Evolutionary conservation across 1,140 invertebrate genomes (phyloP).

Genomic region (Drosophila rufa): DNA sequence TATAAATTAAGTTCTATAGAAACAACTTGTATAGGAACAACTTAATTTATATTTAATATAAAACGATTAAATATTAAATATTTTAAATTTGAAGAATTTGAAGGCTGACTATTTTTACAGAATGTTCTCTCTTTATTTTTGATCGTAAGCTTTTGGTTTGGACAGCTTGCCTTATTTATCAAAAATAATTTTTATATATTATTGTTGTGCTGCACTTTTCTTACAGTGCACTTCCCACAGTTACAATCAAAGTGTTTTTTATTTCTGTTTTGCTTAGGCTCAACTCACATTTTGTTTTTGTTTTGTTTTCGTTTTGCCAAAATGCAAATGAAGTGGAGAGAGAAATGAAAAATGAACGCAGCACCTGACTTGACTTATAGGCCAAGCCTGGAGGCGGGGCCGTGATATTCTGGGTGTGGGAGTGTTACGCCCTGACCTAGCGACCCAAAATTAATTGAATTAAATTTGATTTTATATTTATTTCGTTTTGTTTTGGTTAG

Average conservation of each 20-base stretch:
- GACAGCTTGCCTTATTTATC: too few relatives aligned
- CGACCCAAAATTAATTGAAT: constrained; percentile 81
- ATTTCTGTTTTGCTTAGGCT: constrained; percentile 46
- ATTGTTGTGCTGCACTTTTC: background rate
- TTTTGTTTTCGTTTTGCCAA: constrained; percentile 52
- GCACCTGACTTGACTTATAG: constrained; percentile 60
- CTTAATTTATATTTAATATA: too few relatives aligned
- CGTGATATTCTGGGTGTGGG: constrained; percentile 2
- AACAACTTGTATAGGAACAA: too few relatives aligned
- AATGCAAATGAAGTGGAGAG: constrained; percentile 72
- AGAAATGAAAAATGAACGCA: constrained; percentile 74
- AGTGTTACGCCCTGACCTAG: constrained; percentile 48
- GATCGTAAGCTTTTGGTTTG: too few relatives aligned
- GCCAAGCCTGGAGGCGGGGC: constrained; percentile 3
- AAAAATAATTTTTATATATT: too few relatives aligned
- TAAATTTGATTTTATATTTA: constrained; percentile 68
- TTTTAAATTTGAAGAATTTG: too few relatives aligned
- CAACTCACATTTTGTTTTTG: constrained; percentile 43
- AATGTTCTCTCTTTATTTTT: too few relatives aligned
- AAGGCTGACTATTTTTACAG: too few relatives aligned
- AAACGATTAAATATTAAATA: too few relatives aligned
- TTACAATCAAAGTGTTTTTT: constrained; percentile 21
- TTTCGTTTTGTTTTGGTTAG: constrained; percentile 51
- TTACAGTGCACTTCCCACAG: background rate
- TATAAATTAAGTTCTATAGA: too few relatives aligned